Percentiles rank a stretch among this genome's conserved stretches.
Evolutionary conservation across 2,888 invertebrate genomes (phyloP).

Genomic region (Cosmia trapezina): DNA sequence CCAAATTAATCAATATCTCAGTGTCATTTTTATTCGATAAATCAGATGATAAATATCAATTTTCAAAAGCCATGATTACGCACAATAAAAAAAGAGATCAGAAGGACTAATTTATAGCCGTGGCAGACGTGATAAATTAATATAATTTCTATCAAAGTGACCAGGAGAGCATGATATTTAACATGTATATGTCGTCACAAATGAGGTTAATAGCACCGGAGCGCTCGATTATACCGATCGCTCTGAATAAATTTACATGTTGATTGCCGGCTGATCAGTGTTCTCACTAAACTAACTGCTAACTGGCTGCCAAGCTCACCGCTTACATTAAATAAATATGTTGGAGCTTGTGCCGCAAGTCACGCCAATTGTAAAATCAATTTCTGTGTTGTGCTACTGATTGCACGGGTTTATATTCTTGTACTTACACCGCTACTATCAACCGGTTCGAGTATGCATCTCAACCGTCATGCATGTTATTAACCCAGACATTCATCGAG

Average conservation of each 20-base stretch:
- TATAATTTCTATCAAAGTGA: slow-evolving; percentile 76
- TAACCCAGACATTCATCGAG: slow-evolving; percentile 36
- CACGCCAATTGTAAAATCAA: slow-evolving; percentile 71
- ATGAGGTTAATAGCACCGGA: slow-evolving; percentile 86
- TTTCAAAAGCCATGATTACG: slow-evolving; percentile 29
- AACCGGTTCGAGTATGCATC: slow-evolving; percentile 18
- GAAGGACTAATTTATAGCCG: slow-evolving; percentile 53
- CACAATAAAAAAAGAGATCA: slow-evolving; percentile 46
- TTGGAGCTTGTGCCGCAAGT: slow-evolving; percentile 65
- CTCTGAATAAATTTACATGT: slow-evolving; percentile 88
- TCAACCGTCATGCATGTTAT: slow-evolving; percentile 24
- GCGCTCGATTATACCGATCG: slow-evolving; percentile 85
- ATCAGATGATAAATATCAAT: slow-evolving; percentile 42
- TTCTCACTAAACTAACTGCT: slow-evolving; percentile 82
- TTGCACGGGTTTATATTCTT: slow-evolving; percentile 49
- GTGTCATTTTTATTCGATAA: slow-evolving; percentile 18
- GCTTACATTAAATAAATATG: slow-evolving; percentile 78
- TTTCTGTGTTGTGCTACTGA: slow-evolving; percentile 67
- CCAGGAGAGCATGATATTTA: slow-evolving; percentile 79
- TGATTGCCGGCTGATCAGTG: slow-evolving; percentile 85
- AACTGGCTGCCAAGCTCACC: slow-evolving; percentile 77
- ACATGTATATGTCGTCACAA: slow-evolving; percentile 80
- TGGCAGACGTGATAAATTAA: slow-evolving; percentile 72
- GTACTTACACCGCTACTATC: slow-evolving; percentile 35
- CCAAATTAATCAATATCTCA: slow-evolving; percentile 30